Base-by-base conservation (phyloP, 2,797 vertebrate genomes). In the Chromobotia macracanthus region DNA sequence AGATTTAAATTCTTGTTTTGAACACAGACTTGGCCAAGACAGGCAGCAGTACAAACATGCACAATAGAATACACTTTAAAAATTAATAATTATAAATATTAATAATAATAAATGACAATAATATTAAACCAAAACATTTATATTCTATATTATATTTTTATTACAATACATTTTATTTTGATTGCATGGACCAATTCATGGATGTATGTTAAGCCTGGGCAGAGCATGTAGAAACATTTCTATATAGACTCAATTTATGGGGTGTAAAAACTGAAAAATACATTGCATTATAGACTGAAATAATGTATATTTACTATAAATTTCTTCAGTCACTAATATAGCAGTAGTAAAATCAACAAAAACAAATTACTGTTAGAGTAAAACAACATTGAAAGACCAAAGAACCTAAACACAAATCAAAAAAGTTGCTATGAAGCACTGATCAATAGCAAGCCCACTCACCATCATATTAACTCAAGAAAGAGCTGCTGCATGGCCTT, bases 391-490 rank as follows among this genome's bases (percentile, higher is more conserved):
- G n/a, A n/a, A n/a, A n/a, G n/a, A n/a, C n/a, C n/a, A n/a, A n/a
- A n/a, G n/a, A n/a, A n/a, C n/a, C n/a, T n/a, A n/a, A n/a, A n/a
- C n/a, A n/a, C n/a, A n/a, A n/a, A n/a, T n/a, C n/a, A n/a, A n/a
- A n/a, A n/a, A n/a, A n/a, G n/a, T n/a, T n/a, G n/a, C n/a, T n/a
- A n/a, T n/a, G n/a, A n/a, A n/a, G n/a, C 19, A 23, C 55, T 56
- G 3, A 53, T 18, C 64, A 28, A 64, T 7, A 38, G 25, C 55
- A 72, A 65, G 31, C 31, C 9, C 46, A 84, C 84, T 86, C 61
- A 86, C 82, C 82, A 84, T 84, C 28, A 82, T 79, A 71, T 81
- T 61, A 77, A 72, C 35, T 38, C 58, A 80, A 53, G 31, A 75
- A 55, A 58, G 23, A 23, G 19, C 18, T 66, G 56, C 77, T 65